Base-by-base conservation (phyloP, 2,888 invertebrate genomes). In the Taenaris catops region DNA sequence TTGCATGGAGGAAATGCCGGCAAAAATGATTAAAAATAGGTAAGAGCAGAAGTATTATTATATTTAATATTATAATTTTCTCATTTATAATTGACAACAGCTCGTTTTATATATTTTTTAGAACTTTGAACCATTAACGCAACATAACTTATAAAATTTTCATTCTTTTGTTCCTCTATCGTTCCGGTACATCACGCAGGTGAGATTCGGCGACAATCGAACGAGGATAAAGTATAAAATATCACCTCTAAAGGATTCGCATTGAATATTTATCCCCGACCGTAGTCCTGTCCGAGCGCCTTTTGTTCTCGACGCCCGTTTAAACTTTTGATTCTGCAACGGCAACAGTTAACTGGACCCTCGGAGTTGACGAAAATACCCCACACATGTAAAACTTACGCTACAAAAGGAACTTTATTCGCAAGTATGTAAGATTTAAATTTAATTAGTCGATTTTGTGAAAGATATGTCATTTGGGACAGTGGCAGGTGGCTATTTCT, bases 291-390 rank as follows among this genome's bases (percentile, higher is more conserved):
- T 81, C 83, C 81, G 73, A 78, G 55, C 62, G 64, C 63, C 73
- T 73, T 84, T 84, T 84, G 81, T 84, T 81, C 81, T 76, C 78
- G 65, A 63, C 71, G 74, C 63, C 76, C 84, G 84, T 86, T 84
- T 84, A 84, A 86, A 86, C 83, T 86, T 86, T 86, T 83, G 81
- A 86, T 86, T 83, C 83, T 81, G 84, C 83, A 83, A 80, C 81
- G 79, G 78, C 78, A 78, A 83, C 75, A 83, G 69, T 79, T 71
- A 76, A 81, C 83, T 80, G 83, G 84, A 84, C 84, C 84, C 81
- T 73, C 63, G 51, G 56, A 66, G 69, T 70, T 62, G 58, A 63
- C 61, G 61, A 64, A 67, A 65, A 64, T 57, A 56, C 51, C 60
- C 46, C 50, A 62, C 47, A 44, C 38, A 27, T 23, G n/a, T 8